Evolutionary conservation across 1,140 invertebrate species (phyloP).

Genomic region (Pachyrhynchus sulphureomaculatus): DNA sequence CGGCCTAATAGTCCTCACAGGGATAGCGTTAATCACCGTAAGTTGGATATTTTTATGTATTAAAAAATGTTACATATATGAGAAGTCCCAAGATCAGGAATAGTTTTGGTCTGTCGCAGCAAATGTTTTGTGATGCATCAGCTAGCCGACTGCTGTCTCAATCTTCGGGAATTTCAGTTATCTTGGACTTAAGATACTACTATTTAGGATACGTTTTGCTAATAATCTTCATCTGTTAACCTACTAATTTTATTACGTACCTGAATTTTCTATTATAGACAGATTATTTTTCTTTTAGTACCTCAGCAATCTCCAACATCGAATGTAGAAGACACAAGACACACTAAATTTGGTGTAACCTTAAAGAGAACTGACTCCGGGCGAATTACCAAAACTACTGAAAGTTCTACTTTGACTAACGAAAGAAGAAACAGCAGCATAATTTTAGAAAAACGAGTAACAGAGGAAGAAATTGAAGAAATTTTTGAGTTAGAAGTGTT

Average conservation of each 20-base stretch:
- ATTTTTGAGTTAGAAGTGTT: constrained; percentile 68
- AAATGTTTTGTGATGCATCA: too few species aligned
- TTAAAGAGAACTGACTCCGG: constrained; percentile 58
- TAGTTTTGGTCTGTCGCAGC: too few species aligned
- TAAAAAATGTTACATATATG: too few species aligned
- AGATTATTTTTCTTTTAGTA: too few species aligned
- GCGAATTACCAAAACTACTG: constrained; percentile 49
- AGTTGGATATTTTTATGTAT: background rate
- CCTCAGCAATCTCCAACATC: constrained; percentile 4
- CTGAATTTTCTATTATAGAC: background rate
- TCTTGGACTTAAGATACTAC: too few species aligned
- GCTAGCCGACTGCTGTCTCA: too few species aligned
- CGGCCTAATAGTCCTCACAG: constrained; percentile 42
- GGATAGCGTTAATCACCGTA: constrained; percentile 25
- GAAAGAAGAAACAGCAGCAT: constrained; percentile 43
- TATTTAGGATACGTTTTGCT: too few species aligned
- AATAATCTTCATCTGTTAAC: too few species aligned
- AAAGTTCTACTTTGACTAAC: constrained; percentile 6
- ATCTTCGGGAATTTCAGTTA: too few species aligned
- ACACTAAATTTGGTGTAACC: constrained; percentile 65
- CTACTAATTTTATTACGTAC: too few species aligned
- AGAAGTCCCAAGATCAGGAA: too few species aligned
- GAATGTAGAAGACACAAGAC: constrained; percentile 39
- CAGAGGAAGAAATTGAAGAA: constrained; percentile 63
- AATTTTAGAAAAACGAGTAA: constrained; percentile 31